These are phyloP conservation scores for Tenualosa thibaudeaui DNA, from an alignment of 2,797 vertebrate species.

Conservation along the genomic window DNA sequence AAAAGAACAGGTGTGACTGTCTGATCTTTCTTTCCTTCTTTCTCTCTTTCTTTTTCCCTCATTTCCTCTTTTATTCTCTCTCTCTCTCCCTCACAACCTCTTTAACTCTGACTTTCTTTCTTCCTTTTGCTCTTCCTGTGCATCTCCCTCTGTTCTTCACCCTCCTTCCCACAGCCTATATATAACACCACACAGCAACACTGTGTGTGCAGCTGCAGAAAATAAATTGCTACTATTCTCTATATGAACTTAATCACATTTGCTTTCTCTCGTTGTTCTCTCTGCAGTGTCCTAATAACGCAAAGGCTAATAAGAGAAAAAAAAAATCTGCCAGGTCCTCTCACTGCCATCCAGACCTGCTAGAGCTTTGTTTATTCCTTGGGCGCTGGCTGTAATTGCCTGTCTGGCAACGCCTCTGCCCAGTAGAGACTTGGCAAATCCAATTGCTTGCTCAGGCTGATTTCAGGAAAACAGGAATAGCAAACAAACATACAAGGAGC, in stretches of 20 bases:
- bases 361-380: background rate
- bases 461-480: background rate
- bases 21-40: background rate
- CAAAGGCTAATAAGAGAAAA: background rate
- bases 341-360: background rate
- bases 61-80: background rate
- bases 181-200: background rate
- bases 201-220: background rate
- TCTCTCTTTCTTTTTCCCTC: background rate
- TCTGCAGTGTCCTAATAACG: background rate
- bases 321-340: background rate
- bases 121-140: slow-evolving; percentile 28
- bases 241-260: background rate
- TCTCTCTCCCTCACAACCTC: slow-evolving; percentile 29
- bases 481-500: background rate
- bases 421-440: background rate
- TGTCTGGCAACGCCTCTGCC: background rate
- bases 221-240: background rate
- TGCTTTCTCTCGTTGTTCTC: background rate
- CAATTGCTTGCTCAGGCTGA: background rate
- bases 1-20: slow-evolving; percentile 10
- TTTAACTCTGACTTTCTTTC: background rate
- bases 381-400: background rate
- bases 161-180: slow-evolving; percentile 28
- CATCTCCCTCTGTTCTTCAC: slow-evolving; percentile 43